These are phyloP conservation scores for Ophthalmolycus amberensis DNA, from an alignment of 2,113 vertebrate species.

Conservation along the genomic window DNA sequence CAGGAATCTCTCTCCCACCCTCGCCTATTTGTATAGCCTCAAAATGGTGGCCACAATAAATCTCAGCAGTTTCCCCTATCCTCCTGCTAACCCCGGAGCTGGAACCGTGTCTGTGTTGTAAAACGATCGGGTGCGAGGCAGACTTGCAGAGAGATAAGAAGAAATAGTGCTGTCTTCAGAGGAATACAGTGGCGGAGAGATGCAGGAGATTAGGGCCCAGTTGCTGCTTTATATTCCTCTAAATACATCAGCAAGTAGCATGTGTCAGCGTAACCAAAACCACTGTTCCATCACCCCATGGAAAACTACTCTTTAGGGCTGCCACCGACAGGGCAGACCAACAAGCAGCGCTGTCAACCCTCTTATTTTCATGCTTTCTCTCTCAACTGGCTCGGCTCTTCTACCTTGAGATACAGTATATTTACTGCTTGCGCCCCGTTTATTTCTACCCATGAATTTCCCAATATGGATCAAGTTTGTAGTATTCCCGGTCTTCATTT, in stretches of 20 bases:
- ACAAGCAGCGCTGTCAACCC: constrained; percentile 44
- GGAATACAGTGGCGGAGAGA: constrained; percentile 79
- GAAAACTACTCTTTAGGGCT: constrained; percentile 70
- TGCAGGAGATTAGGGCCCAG: constrained; percentile 75
- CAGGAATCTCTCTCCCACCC: constrained; percentile 43
- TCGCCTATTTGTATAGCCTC: constrained; percentile 47
- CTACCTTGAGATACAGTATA: constrained; percentile 1
- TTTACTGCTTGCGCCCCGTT: constrained; percentile 13
- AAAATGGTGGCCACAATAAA: constrained; percentile 75
- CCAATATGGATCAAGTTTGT: constrained; percentile 18
- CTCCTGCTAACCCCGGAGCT: constrained; percentile 55
- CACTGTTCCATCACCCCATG: constrained; percentile 74
- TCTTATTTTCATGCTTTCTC: constrained; percentile 34
- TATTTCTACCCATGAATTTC: constrained; percentile 28
- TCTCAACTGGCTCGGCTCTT: constrained; percentile 23
- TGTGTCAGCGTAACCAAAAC: constrained; percentile 74
- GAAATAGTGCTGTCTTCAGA: constrained; percentile 80
- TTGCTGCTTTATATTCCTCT: constrained; percentile 78
- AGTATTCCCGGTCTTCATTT: background rate
- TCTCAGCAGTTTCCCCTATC: constrained; percentile 52
- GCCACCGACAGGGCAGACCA: constrained; percentile 46
- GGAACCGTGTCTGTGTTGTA: constrained; percentile 68
- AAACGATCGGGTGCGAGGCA: constrained; percentile 60
- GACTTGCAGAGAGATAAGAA: constrained; percentile 77
- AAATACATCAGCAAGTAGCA: constrained; percentile 79